Evolutionary conservation across 35 echinoderm and acorn worm genomes (phyloP), one percentile per base, ranked within the genome.

Genomic region (Anneissia japonica): DNA sequence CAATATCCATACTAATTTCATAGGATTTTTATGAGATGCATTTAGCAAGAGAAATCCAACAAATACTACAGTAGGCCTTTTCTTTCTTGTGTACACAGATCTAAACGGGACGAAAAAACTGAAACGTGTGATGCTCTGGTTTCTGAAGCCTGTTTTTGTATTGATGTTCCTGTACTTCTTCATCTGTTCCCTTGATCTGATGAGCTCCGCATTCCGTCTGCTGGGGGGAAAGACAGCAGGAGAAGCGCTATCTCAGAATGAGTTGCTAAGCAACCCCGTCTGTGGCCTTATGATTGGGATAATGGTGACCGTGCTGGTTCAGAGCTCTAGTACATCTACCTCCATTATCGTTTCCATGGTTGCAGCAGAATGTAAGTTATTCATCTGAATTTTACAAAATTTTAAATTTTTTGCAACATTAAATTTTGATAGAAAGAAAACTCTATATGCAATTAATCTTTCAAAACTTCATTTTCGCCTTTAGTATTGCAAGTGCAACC

Each of bases 231-330:
- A 90, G 82, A 89, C 90, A 35, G 95, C 95, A 14, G 95, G 95
- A 23, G 91, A 98, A 79, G 95, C 93, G 3, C 90, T 98, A 12
- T 26, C 85, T 0, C 84, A 88, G 26, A 98, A 91, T 56, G 89
- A 81, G 3, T 79, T 98, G 0, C 89, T 98, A 7, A 89, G 88
- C 76, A 98, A 98, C 84, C 95, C 95, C 3, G 82, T 98, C 64
- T 98, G 95, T 84, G 95, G 95, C 12, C 79, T 98, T 31, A 98
- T 98, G 95, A 81, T 98, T 38, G 95, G 95, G 28, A 94, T 98
- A 78, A 89, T 98, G 75, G 95, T 86, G 19, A 98, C 95, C 11
- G 95, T 98, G 23, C 74, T 98, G 5, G 95, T 98, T 32, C 95
- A 98, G 86, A 98, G 95, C 83, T 98, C 95, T 0, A 94, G 92